phyloP scores from a whole-genome alignment of 2,113 vertebrate species.

The Xenopus tropicalis region DNA sequence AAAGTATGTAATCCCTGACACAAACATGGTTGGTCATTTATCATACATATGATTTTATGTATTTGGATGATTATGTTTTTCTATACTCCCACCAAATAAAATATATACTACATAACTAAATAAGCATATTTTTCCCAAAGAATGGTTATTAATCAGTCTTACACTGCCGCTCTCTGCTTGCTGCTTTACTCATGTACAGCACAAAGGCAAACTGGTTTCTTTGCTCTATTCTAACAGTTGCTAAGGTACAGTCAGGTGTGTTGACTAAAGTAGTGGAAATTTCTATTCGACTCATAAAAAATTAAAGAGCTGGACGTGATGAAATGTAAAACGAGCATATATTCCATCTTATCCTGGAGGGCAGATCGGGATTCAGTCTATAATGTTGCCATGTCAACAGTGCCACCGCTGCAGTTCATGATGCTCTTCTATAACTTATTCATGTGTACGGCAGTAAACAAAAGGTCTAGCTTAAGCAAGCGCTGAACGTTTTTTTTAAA shows the following conservation, averaged over 20 bases:
- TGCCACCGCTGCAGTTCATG: constrained; percentile 55
- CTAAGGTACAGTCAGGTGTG: constrained; percentile 62
- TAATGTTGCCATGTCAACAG: constrained; percentile 59
- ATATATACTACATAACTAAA: too few relatives aligned
- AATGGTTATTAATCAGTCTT: background rate
- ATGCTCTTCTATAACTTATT: constrained; percentile 66
- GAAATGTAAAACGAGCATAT: constrained; percentile 67
- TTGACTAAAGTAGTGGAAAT: constrained; percentile 72
- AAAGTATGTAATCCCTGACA: too few relatives aligned
- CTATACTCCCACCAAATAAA: too few relatives aligned
- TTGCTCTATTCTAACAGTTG: constrained; percentile 54
- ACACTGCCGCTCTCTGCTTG: background rate
- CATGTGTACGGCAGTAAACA: constrained; percentile 63
- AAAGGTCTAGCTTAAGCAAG: constrained; percentile 57
- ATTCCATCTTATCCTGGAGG: constrained; percentile 62
- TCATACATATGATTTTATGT: too few relatives aligned
- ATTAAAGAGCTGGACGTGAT: constrained; percentile 63
- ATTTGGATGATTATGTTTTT: too few relatives aligned
- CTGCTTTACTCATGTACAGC: background rate
- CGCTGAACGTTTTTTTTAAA: constrained; percentile 53
- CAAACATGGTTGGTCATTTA: too few relatives aligned
- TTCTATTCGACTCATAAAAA: constrained; percentile 77
- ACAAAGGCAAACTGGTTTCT: constrained; percentile 32
- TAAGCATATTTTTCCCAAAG: background rate
- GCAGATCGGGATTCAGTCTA: constrained; percentile 61